phyloP scores from a whole-genome alignment of 2,113 vertebrate species.

The Alectura lathami region DNA sequence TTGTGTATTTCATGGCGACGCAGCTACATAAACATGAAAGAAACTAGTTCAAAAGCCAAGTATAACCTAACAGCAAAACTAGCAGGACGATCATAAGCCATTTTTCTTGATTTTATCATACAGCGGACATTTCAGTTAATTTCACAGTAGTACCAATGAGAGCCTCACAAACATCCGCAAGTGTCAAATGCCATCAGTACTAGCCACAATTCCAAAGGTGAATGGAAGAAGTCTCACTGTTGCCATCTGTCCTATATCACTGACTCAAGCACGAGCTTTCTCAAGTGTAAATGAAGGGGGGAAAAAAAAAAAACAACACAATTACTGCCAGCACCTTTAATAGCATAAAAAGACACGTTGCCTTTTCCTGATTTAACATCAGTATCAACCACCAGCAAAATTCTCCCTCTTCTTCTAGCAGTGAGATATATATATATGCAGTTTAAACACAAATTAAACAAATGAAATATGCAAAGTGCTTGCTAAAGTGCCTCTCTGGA shows the following conservation, averaged over 20 bases:
- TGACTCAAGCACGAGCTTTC: not conserved
- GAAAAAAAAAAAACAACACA: not conserved
- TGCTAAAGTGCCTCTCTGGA: not conserved
- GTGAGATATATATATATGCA: fast-evolving
- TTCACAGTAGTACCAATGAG: not conserved
- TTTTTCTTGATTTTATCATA: not conserved
- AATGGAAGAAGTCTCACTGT: not conserved
- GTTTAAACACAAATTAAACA: not conserved
- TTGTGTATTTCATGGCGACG: slow-evolving; percentile 89
- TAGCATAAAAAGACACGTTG: not conserved
- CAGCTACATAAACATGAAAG: slow-evolving; percentile 54
- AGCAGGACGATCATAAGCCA: not conserved
- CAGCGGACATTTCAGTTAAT: not conserved
- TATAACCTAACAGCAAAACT: not conserved
- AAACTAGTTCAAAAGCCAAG: not conserved
- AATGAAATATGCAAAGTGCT: not conserved
- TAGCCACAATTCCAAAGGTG: not conserved
- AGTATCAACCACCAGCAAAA: not conserved
- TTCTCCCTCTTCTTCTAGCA: not conserved
- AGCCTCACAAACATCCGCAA: not conserved
- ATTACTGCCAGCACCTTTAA: not conserved
- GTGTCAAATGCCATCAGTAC: not conserved
- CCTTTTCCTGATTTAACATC: not conserved
- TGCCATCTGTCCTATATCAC: not conserved
- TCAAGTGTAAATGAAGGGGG: not conserved